A percentile compares a stretch with the other conserved stretches of the same genome.
phyloP scores from a whole-genome alignment of 2,113 vertebrate genomes.

The Empidonax alnorum region DNA sequence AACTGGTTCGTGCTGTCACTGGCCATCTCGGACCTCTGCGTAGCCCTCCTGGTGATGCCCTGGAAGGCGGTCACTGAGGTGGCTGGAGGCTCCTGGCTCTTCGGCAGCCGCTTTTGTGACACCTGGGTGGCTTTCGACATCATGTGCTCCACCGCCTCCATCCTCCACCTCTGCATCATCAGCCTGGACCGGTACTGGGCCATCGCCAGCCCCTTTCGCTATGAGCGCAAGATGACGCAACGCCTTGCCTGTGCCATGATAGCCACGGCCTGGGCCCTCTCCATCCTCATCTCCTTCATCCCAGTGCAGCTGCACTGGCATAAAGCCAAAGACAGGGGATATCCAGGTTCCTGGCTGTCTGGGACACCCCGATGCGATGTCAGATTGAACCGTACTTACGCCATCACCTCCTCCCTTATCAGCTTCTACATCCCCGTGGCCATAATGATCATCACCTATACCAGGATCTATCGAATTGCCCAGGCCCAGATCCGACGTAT shows the following conservation, averaged over 20 bases:
- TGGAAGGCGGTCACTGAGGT: conserved; percentile 82
- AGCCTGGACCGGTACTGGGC: conserved; percentile 87
- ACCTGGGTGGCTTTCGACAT: conserved; percentile 86
- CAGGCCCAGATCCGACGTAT: conserved; percentile 84
- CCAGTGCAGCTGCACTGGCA: conserved; percentile 84
- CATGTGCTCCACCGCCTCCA: conserved; percentile 83
- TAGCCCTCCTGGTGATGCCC: conserved; percentile 84
- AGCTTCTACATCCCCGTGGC: conserved; percentile 81
- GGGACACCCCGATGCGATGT: conserved; percentile 71
- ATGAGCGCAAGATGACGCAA: conserved; percentile 80
- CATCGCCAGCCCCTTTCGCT: conserved; percentile 82
- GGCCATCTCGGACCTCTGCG: conserved; percentile 82
- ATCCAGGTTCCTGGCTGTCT: neutral
- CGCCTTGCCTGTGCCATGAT: conserved; percentile 81
- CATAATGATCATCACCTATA: conserved; percentile 84
- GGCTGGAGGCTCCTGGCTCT: conserved; percentile 75
- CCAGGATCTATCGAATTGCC: conserved; percentile 82
- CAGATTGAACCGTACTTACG: conserved; percentile 80
- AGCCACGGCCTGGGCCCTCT: conserved; percentile 78
- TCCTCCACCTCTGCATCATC: conserved; percentile 85
- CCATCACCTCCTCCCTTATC: conserved; percentile 78
- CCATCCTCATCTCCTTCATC: conserved; percentile 83
- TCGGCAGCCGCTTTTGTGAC: conserved; percentile 77
- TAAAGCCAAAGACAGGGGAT: conserved; percentile 37
- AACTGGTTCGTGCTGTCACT: conserved; percentile 85